These are phyloP conservation scores for Orthonyx spaldingii DNA, from an alignment of 2,113 vertebrate species.

Conservation along the genomic window DNA sequence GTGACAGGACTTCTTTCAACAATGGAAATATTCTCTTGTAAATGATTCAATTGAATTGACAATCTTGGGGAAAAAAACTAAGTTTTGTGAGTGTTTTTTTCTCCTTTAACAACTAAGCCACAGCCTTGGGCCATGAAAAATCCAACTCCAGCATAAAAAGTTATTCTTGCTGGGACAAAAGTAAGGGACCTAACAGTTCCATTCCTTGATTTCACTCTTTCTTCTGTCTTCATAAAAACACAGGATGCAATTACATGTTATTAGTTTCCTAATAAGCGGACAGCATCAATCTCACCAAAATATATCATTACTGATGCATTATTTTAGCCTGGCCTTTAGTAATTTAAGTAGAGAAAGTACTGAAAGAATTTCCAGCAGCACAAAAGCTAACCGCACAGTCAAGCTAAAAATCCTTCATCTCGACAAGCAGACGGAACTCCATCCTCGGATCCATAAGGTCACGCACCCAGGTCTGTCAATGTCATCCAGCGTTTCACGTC, in stretches of 20 bases:
- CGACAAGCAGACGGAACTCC: background rate
- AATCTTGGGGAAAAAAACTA: background rate
- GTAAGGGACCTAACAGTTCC: background rate
- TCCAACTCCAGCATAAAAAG: background rate
- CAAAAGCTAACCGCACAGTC: background rate
- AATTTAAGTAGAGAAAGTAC: background rate
- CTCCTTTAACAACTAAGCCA: background rate
- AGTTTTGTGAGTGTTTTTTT: background rate
- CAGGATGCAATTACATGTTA: background rate
- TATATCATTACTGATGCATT: background rate
- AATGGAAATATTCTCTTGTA: background rate
- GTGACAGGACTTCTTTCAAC: background rate
- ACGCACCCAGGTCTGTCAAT: background rate
- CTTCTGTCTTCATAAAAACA: background rate
- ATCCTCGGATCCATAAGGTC: background rate
- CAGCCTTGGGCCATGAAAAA: background rate
- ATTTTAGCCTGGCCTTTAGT: background rate
- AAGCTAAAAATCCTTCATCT: background rate
- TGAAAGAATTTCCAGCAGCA: background rate
- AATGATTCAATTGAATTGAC: background rate
- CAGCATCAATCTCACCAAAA: background rate
- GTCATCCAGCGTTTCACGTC: background rate
- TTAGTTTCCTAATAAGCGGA: background rate
- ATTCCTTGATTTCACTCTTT: background rate
- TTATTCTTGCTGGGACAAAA: background rate